phyloP scores from a whole-genome alignment of 2,113 vertebrate genomes.

The Cryptotis parvus region DNA sequence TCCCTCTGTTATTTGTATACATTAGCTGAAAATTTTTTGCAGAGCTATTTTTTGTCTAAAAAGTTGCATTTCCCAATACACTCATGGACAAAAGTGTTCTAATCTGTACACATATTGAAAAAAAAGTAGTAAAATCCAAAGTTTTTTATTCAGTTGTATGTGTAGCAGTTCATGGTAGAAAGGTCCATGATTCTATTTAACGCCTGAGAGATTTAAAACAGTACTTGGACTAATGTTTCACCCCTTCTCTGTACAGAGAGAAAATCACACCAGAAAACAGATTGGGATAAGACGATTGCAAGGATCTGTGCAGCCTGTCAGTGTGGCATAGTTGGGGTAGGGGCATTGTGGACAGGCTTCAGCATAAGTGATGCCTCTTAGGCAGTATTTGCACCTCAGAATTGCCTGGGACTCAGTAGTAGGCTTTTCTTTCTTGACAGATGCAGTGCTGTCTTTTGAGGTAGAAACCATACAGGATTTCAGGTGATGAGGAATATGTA shows the following conservation, averaged over 20 bases:
- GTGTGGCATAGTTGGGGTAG: too few species aligned
- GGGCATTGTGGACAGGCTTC: neutral
- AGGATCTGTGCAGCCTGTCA: neutral
- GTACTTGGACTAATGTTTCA: slow-evolving; percentile 51
- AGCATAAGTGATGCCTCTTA: neutral
- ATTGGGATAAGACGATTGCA: neutral
- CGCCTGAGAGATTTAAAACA: slow-evolving; percentile 60
- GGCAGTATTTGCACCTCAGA: neutral
- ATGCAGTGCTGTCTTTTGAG: neutral
- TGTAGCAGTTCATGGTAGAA: neutral
- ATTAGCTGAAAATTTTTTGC: neutral
- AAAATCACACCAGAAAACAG: neutral
- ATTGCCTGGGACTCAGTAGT: neutral
- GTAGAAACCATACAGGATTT: neutral
- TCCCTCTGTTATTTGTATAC: neutral
- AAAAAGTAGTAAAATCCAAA: neutral
- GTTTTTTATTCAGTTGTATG: slow-evolving; percentile 31
- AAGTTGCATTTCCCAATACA: neutral
- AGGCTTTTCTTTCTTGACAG: slow-evolving; percentile 23
- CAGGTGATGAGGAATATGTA: neutral
- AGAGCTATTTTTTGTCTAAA: neutral
- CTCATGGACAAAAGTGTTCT: neutral
- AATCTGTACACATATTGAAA: neutral
- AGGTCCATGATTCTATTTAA: slow-evolving; percentile 21
- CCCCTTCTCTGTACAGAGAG: slow-evolving; percentile 52